Evolutionary conservation across 1,140 invertebrate species (phyloP).

Genomic region (Drosophila micromelanica): DNA sequence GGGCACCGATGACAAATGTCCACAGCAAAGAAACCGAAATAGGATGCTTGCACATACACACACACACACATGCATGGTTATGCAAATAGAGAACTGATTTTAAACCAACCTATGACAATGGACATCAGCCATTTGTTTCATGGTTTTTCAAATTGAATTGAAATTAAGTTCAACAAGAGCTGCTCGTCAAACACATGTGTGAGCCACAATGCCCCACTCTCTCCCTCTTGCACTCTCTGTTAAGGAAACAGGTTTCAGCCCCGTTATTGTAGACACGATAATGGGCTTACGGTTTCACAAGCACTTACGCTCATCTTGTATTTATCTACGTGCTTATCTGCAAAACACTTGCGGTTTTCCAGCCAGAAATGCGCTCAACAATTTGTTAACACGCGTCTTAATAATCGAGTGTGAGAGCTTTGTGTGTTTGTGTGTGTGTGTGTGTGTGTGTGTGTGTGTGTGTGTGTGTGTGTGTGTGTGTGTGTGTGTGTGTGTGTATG

Average conservation of each 20-base stretch:
- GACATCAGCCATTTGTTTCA: constrained; percentile 6
- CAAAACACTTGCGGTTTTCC: constrained; percentile 2
- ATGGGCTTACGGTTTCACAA: constrained; percentile 22
- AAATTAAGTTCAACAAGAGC: constrained; percentile 33
- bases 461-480: too few relatives aligned
- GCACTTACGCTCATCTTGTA: constrained; percentile 3
- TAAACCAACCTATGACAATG: constrained; percentile 14
- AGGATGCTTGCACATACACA: constrained; percentile 9
- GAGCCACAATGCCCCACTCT: background rate
- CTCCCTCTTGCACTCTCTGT: background rate
- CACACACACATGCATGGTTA: constrained; percentile 1
- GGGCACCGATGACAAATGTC: constrained; percentile 20
- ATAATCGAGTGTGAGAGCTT: background rate
- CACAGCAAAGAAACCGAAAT: constrained; percentile 20
- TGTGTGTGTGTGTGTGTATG: background rate
- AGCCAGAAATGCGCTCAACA: constrained; percentile 6
- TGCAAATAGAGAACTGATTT: constrained; percentile 15
- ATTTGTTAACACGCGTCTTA: constrained; percentile 5
- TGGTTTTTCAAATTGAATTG: constrained; percentile 25
- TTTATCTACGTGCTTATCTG: constrained; percentile 21
- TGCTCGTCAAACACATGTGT: constrained; percentile 13
- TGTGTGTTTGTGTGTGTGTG: background rate
- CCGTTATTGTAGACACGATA: background rate
- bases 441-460: constrained; percentile 1
- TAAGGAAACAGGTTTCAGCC: background rate